A percentile compares a stretch with the other conserved stretches of the same genome.
Conservation (phyloP, 2,888 invertebrate genomes). For the Ennomos erosarius region DNA sequence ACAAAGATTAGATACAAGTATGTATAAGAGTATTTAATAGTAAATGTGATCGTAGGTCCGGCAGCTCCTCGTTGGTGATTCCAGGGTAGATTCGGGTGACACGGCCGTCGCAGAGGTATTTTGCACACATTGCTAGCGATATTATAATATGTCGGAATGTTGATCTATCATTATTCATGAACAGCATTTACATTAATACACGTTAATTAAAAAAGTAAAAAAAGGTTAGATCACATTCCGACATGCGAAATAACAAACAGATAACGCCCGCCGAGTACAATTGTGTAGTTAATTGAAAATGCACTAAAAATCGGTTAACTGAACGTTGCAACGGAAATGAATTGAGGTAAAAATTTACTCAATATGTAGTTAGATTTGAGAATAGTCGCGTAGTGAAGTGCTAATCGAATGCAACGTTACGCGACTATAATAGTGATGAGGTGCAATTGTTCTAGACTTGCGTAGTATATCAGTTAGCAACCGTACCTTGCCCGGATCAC, state of each 20-base stretch:
- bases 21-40: slow-evolving; percentile 30
- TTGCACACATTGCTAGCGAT: slow-evolving; percentile 84
- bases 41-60: slow-evolving; percentile 21
- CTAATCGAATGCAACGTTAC: slow-evolving; percentile 14
- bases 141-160: slow-evolving; percentile 71
- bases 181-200: slow-evolving; percentile 6
- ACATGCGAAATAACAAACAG: slow-evolving; percentile 66
- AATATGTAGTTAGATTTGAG: not conserved
- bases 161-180: slow-evolving; percentile 14
- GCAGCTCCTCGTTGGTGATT: slow-evolving; percentile 49
- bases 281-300: slow-evolving; percentile 43
- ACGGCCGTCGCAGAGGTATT: slow-evolving; percentile 66
- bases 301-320: slow-evolving; percentile 11
- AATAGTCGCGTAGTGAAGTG: slow-evolving; percentile 30
- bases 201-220: slow-evolving; percentile 4
- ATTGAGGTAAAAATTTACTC: not conserved
- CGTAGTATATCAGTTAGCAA: slow-evolving; percentile 72
- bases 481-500: slow-evolving; percentile 93
- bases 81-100: slow-evolving; percentile 78
- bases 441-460: slow-evolving; percentile 70
- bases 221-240: slow-evolving; percentile 60
- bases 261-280: slow-evolving; percentile 77
- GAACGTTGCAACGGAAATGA: slow-evolving; percentile 44
- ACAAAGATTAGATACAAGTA: slow-evolving; percentile 37
- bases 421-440: no score